These are phyloP conservation scores for Aproaerema taeniolella DNA, from an alignment of 2,888 invertebrate species.

Conservation along the genomic window DNA sequence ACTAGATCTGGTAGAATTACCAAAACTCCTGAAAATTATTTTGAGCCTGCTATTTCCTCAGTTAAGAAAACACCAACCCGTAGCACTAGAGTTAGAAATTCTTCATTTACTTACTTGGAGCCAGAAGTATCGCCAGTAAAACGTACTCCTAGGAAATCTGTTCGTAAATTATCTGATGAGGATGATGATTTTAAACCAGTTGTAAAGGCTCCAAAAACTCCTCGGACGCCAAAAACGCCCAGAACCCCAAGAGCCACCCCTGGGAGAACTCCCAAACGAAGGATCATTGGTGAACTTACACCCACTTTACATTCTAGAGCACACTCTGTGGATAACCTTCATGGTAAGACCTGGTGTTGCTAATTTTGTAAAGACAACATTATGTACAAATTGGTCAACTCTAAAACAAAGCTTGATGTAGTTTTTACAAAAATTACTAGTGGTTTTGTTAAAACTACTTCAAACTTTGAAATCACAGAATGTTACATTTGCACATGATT, in stretches of 20 bases:
- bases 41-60: constrained; percentile 49
- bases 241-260: constrained; percentile 26
- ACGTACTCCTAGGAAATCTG: constrained; percentile 32
- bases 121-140: constrained; percentile 31
- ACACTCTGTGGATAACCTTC: constrained; percentile 53
- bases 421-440: too few species aligned
- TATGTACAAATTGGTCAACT: too few species aligned
- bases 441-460: too few species aligned
- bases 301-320: constrained; percentile 51
- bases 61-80: constrained; percentile 32
- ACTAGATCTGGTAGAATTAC: constrained; percentile 44
- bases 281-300: constrained; percentile 54
- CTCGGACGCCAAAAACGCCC: constrained; percentile 25
- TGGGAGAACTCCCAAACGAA: constrained; percentile 42
- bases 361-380: too few species aligned
- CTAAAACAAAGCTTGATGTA: background rate
- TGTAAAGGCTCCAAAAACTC: constrained; percentile 37
- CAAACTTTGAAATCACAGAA: too few species aligned
- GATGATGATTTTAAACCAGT: constrained; percentile 52
- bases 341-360: too few species aligned
- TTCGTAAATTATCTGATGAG: constrained; percentile 35
- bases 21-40: constrained; percentile 39
- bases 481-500: too few species aligned
- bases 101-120: constrained; percentile 28
- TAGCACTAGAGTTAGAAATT: constrained; percentile 28